A percentile compares a stretch with the other conserved stretches of the same genome.
phyloP scores from a whole-genome alignment of 2,113 vertebrate genomes.

The Grammomys dolichurus region DNA sequence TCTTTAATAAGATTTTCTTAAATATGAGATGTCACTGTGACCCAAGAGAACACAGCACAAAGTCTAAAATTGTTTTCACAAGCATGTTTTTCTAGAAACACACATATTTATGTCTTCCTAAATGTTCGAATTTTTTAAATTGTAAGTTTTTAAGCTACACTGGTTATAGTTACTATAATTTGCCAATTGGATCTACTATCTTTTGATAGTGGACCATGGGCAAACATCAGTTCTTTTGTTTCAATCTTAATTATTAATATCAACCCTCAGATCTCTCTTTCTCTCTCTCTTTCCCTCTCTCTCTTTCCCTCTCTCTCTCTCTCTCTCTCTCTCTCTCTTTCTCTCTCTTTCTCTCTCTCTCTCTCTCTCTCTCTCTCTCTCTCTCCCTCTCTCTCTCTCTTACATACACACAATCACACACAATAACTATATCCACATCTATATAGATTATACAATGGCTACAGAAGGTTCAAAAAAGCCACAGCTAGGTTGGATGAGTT shows the following conservation, averaged over 20 bases:
- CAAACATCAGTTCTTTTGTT: neutral
- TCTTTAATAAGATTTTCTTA: neutral
- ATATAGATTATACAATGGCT: neutral
- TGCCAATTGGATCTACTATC: neutral
- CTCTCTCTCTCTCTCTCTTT: too few species aligned
- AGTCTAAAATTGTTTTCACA: too few species aligned
- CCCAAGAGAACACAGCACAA: neutral
- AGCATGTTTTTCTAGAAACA: neutral
- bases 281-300: too few species aligned
- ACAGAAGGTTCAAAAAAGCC: too few species aligned
- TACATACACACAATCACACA: neutral
- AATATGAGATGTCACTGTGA: neutral
- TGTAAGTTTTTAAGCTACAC: neutral
- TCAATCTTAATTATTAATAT: neutral
- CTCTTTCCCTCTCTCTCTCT: too few species aligned
- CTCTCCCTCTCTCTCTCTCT: too few species aligned
- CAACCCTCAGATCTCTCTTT: neutral
- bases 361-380: neutral
- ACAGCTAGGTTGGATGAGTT: neutral
- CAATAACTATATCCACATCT: neutral
- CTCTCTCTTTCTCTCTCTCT: too few species aligned
- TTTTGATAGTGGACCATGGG: neutral
- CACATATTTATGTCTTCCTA: neutral
- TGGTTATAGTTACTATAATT: neutral
- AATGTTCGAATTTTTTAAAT: neutral